A percentile compares a stretch with the other conserved stretches of the same genome.
Evolutionary conservation across 2,797 vertebrate genomes (phyloP).

Genomic region (Odontamblyopus lacepedii): DNA sequence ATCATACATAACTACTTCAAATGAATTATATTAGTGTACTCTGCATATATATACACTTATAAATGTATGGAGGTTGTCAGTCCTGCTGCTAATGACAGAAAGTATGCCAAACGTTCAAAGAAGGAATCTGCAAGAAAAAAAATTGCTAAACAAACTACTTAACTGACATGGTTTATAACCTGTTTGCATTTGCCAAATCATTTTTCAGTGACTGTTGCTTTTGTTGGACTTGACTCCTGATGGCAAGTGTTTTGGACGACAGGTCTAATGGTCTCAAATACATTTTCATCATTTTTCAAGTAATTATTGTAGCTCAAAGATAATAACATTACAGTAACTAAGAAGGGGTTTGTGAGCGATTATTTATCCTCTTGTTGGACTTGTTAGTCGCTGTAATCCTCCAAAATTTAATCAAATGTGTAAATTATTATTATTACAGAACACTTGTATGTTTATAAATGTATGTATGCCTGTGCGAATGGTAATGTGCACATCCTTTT

Average conservation of each 20-base stretch:
- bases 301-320: slow-evolving; percentile 32
- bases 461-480: slow-evolving; percentile 49
- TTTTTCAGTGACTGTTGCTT: slow-evolving; percentile 40
- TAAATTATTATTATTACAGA: slow-evolving; percentile 71
- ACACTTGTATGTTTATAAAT: slow-evolving; percentile 62
- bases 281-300: slow-evolving; percentile 37
- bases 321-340: slow-evolving; percentile 21
- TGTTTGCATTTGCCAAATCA: slow-evolving; percentile 70
- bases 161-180: slow-evolving; percentile 37
- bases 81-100: slow-evolving; percentile 71
- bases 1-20: slow-evolving; percentile 75
- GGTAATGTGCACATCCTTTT: slow-evolving; percentile 55
- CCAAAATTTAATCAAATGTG: slow-evolving; percentile 75
- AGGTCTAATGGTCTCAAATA: slow-evolving; percentile 51
- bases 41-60: slow-evolving; percentile 70
- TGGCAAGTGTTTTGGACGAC: slow-evolving; percentile 40
- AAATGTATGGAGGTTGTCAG: slow-evolving; percentile 52
- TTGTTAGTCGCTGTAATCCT: slow-evolving; percentile 69
- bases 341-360: slow-evolving; percentile 43
- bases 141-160: slow-evolving; percentile 29
- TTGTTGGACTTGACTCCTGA: slow-evolving; percentile 51
- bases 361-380: slow-evolving; percentile 45
- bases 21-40: slow-evolving; percentile 73
- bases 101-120: slow-evolving; percentile 57
- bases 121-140: slow-evolving; percentile 60